phyloP scores from a whole-genome alignment of 2,797 vertebrate genomes.

The Threskiornis aethiopicus region DNA sequence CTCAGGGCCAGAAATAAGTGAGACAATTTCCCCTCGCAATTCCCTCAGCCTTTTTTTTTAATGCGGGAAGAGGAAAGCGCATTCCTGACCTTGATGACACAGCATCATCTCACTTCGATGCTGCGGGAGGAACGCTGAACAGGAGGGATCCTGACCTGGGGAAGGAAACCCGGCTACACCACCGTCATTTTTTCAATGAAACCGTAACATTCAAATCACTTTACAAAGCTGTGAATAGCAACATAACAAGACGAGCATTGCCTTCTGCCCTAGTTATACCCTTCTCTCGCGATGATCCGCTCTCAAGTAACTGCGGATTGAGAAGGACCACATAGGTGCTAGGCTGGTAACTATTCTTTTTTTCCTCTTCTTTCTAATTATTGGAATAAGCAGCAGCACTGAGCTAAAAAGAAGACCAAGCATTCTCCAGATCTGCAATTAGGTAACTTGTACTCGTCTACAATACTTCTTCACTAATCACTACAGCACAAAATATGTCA shows the following conservation, averaged over 20 bases:
- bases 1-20: background rate
- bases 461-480: background rate
- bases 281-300: background rate
- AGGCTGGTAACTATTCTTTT: background rate
- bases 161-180: background rate
- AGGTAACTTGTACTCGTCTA: background rate
- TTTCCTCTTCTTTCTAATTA: background rate
- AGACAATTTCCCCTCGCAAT: background rate
- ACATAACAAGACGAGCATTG: accelerated
- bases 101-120: accelerated
- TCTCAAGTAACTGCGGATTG: background rate
- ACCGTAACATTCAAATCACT: background rate
- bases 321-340: background rate
- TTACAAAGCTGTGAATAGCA: background rate
- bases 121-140: background rate
- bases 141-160: background rate
- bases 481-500: background rate
- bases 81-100: background rate
- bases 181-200: background rate
- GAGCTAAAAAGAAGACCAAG: background rate
- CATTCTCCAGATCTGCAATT: background rate
- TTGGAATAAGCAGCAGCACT: background rate
- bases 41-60: background rate
- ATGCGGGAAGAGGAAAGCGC: background rate
- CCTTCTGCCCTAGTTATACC: background rate